Base-by-base conservation (phyloP, 2,888 invertebrate species). In the Rhamnusium bicolor region DNA sequence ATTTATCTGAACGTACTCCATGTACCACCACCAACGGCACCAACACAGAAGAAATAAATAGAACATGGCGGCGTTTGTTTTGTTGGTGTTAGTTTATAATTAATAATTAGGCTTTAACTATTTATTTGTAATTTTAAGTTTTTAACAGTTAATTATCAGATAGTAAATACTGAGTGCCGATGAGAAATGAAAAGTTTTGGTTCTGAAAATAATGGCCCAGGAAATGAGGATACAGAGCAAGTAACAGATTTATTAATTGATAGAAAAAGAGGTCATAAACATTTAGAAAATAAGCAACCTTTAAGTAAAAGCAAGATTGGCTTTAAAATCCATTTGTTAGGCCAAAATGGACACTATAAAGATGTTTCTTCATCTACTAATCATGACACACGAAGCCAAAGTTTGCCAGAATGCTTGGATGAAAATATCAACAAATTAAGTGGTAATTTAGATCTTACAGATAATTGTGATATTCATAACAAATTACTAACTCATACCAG, bases 341-440 rank as follows among this genome's bases (percentile, higher is more conserved):
- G 81, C 62, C 83, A 83, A 69, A 84, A 83, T 67, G 80, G 80
- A 19, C 78, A 79, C 18, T 84, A 83, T 75, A 78, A 85, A 72
- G 76, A 78, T 63, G 77, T 83, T 72, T 83, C 14, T 74, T 78
- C 24, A 81, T 78, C 69, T 82, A 79, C 56, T 72, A 81, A 79
- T 29, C 80, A 83, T 76, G 85, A 86, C 74, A 73, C 78, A 68
- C 80, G 86, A 78, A 88, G 88, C 78, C 87, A 86, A 81, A 89
- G 89, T 82, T 81, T 89, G 80, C 89, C 89, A 21, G 87, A 85
- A 79, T 86, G 86, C 73, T 81, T 86, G 65, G 86, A 86, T 74
- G 85, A 85, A 67, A 83, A 84, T 74, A 79, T 83, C 49, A 78
- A 80, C 18, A 58, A 27, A 27, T 29, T 32, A n/a, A 18, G 24